Evolutionary conservation across 2,888 invertebrate species (phyloP).

Genomic region (Hydraecia micacea): DNA sequence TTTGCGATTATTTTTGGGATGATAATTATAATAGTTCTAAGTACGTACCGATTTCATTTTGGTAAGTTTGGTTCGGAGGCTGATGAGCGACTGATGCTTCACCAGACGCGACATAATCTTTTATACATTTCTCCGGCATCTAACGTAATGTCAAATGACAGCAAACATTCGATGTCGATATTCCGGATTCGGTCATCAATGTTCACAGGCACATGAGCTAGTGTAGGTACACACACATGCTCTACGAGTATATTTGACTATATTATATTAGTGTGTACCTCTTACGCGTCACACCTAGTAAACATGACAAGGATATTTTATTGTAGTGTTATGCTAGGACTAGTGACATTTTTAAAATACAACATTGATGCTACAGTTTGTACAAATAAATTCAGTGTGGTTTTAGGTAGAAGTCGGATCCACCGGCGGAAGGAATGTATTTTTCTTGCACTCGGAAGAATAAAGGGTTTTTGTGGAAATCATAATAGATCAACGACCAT

Average conservation of each 20-base stretch:
- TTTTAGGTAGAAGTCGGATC: not conserved
- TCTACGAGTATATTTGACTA: slow-evolving; percentile 64
- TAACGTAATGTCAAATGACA: slow-evolving; percentile 84
- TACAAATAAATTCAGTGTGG: not conserved
- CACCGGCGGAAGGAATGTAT: not conserved
- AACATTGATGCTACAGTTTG: not conserved
- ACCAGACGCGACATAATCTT: slow-evolving; percentile 79
- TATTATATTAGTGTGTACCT: slow-evolving; percentile 63
- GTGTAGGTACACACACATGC: slow-evolving; percentile 57
- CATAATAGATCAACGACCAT: not conserved
- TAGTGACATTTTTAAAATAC: slow-evolving; percentile 20
- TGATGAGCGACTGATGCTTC: slow-evolving; percentile 84
- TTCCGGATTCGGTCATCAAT: slow-evolving; percentile 82
- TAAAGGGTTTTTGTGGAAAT: slow-evolving; percentile 10
- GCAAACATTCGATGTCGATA: slow-evolving; percentile 83
- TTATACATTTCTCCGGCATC: slow-evolving; percentile 85
- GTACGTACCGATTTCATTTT: slow-evolving; percentile 87
- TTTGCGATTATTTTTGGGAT: slow-evolving; percentile 4
- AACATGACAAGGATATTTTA: slow-evolving; percentile 74
- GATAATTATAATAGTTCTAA: slow-evolving; percentile 5
- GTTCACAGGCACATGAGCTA: slow-evolving; percentile 69
- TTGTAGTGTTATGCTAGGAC: slow-evolving; percentile 45
- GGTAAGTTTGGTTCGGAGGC: slow-evolving; percentile 76
- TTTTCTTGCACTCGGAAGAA: not conserved
- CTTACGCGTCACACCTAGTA: slow-evolving; percentile 66